These are phyloP conservation scores for Psilopsiagon aymara DNA, from an alignment of 2,113 vertebrate species.

Conservation along the genomic window DNA sequence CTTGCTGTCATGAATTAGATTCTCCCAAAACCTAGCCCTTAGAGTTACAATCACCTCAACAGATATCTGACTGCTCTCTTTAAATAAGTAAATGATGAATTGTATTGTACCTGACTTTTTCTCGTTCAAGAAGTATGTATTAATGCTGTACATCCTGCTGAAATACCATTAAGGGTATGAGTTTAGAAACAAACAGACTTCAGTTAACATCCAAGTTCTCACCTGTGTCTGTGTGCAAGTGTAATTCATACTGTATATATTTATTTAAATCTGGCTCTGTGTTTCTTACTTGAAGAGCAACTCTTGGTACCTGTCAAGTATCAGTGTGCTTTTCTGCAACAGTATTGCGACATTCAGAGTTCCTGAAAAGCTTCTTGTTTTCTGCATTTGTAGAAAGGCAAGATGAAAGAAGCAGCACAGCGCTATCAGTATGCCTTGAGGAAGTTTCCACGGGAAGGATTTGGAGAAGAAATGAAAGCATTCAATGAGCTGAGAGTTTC, in stretches of 20 bases:
- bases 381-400: constrained; percentile 87
- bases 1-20: neutral
- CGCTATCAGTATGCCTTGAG: constrained; percentile 95
- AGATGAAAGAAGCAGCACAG: constrained; percentile 98
- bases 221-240: neutral
- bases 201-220: neutral
- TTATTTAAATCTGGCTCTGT: neutral
- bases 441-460: constrained; percentile 96
- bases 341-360: neutral
- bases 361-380: neutral
- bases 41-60: neutral
- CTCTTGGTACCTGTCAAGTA: neutral
- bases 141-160: neutral
- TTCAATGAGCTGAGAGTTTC: constrained; percentile 95
- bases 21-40: neutral
- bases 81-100: neutral
- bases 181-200: neutral
- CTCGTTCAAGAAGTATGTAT: neutral
- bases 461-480: constrained; percentile 93
- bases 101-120: neutral
- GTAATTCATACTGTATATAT: neutral
- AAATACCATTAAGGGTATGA: neutral
- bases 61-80: neutral
- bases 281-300: neutral
- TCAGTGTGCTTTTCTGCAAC: neutral